These are phyloP conservation scores for Aurelia sp. DNA, from an alignment of 30 jellyfish, hydroid and myxozoan species.

Conservation along the genomic window DNA sequence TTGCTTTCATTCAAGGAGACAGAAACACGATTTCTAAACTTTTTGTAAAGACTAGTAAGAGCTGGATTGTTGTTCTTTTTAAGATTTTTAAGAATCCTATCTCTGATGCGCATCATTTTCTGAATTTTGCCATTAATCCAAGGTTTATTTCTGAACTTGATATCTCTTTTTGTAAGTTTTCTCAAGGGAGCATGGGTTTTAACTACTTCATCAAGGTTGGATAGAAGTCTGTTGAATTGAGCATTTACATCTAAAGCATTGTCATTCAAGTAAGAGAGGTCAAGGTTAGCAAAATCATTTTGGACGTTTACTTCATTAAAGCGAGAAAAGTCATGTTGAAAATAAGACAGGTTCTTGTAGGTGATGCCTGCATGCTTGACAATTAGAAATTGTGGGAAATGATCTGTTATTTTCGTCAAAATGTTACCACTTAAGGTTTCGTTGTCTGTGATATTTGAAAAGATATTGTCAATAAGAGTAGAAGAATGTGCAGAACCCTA, in stretches of 20 bases:
- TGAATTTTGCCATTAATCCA: too few species aligned
- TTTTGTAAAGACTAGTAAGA: slow-evolving; percentile 24
- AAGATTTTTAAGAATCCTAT: too few species aligned
- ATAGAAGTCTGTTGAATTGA: slow-evolving; percentile 49
- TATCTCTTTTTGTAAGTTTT: slow-evolving; percentile 48
- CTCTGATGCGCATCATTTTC: too few species aligned
- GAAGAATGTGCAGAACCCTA: too few species aligned
- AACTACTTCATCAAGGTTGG: slow-evolving; percentile 42
- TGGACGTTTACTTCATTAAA: slow-evolving; percentile 20
- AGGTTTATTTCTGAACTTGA: not conserved
- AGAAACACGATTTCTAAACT: slow-evolving; percentile 45
- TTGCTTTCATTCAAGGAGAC: not conserved
- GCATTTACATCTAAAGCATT: slow-evolving; percentile 37
- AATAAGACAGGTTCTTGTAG: slow-evolving; percentile 5
- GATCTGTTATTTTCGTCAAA: too few species aligned
- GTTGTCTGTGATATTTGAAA: too few species aligned
- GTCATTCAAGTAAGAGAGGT: slow-evolving; percentile 28
- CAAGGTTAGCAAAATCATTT: slow-evolving; percentile 49
- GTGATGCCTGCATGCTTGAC: slow-evolving; percentile 28
- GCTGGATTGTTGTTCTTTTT: slow-evolving; percentile 43
- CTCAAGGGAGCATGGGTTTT: slow-evolving; percentile 48
- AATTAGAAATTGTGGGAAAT: slow-evolving; percentile 36
- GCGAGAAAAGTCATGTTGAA: slow-evolving; percentile 9
- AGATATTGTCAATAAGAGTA: too few species aligned
- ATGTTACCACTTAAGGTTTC: too few species aligned